Percentiles rank a stretch among this genome's conserved stretches.
phyloP scores from a whole-genome alignment of 2,113 vertebrate species.

The Pachypanchax playfairii region DNA sequence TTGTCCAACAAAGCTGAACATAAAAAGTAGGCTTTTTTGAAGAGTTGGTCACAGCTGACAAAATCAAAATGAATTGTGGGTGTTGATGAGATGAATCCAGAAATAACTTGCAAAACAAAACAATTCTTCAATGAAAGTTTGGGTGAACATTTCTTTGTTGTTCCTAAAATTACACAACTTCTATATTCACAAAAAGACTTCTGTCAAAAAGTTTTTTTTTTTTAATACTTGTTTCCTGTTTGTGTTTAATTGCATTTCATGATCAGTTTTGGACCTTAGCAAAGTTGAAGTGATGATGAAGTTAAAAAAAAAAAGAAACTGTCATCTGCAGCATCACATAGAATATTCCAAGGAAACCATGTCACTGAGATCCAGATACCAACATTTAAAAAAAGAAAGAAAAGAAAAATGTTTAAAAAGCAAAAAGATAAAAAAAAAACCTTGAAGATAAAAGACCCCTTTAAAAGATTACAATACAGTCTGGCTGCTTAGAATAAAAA shows the following conservation, averaged over 20 bases:
- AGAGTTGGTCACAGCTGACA: conserved; percentile 43
- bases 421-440: too few relatives aligned
- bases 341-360: not conserved
- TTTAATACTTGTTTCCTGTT: not conserved
- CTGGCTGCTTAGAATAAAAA: too few relatives aligned
- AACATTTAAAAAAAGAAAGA: not conserved
- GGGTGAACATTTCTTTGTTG: conserved; percentile 26
- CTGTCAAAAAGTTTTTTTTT: not conserved
- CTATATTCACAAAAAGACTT: too few relatives aligned
- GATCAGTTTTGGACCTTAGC: not conserved
- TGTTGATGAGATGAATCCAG: conserved; percentile 36
- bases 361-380: not conserved
- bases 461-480: too few relatives aligned
- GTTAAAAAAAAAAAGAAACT: too few relatives aligned
- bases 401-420: too few relatives aligned
- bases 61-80: conserved; percentile 50
- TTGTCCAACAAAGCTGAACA: conserved; percentile 41
- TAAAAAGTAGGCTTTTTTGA: conserved; percentile 26
- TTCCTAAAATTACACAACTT: conserved; percentile 20
- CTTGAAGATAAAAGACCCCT: too few relatives aligned
- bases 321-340: not conserved
- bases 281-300: not conserved
- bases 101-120: conserved; percentile 13
- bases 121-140: conserved; percentile 28
- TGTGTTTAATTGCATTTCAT: not conserved